A percentile compares a stretch with the other conserved stretches of the same genome.
Conservation (phyloP, 2,888 invertebrate species). For the Phoronis australis region DNA sequence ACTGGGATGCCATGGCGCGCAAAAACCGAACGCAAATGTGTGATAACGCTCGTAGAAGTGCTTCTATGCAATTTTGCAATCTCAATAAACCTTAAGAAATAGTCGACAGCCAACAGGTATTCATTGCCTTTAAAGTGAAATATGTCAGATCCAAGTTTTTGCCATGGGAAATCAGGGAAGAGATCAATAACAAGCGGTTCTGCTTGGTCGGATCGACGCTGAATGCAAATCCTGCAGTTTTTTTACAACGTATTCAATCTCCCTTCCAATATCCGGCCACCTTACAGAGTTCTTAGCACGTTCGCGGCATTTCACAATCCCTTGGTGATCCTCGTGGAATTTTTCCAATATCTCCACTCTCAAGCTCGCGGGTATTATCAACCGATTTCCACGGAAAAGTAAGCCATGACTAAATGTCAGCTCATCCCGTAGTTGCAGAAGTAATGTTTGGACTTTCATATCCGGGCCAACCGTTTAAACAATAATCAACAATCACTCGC, state of each 20-base stretch:
- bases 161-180: conserved; percentile 21
- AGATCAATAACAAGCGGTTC: conserved; percentile 16
- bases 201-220: conserved; percentile 9
- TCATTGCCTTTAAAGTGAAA: conserved; percentile 15
- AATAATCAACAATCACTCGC: too few relatives aligned
- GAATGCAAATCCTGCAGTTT: conserved; percentile 14
- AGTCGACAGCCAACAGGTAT: conserved; percentile 19
- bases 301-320: conserved; percentile 19
- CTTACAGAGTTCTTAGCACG: too few relatives aligned
- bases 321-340: conserved; percentile 17
- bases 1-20: conserved; percentile 15
- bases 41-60: conserved; percentile 9
- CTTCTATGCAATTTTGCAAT: conserved; percentile 9
- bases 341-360: conserved; percentile 15
- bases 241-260: conserved; percentile 12
- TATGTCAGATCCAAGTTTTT: conserved; percentile 21
- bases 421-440: too few relatives aligned
- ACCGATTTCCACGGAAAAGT: too few relatives aligned
- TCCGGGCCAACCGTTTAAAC: too few relatives aligned
- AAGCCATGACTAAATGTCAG: too few relatives aligned
- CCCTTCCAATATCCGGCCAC: conserved; percentile 15
- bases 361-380: too few relatives aligned
- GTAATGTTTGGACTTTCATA: too few relatives aligned
- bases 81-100: conserved; percentile 18
- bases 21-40: conserved; percentile 17